These are phyloP conservation scores for Galago senegalensis DNA, from an alignment of 2,797 vertebrate species.

Conservation along the genomic window DNA sequence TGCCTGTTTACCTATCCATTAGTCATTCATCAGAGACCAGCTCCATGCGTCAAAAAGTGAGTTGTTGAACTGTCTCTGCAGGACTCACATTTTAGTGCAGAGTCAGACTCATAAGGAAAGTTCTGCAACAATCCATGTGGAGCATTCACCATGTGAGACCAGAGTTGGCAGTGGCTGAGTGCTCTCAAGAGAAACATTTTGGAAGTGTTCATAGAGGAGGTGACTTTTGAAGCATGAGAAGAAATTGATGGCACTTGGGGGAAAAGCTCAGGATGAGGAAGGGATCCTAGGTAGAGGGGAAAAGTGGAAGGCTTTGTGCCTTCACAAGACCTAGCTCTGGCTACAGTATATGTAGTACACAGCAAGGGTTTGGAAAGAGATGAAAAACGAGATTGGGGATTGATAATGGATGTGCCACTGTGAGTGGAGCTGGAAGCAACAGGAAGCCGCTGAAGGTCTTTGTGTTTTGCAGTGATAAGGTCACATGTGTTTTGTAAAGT, in stretches of 20 bases:
- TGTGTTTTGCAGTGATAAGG: background rate
- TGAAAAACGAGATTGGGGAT: background rate
- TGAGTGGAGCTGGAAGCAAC: background rate
- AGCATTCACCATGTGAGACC: background rate
- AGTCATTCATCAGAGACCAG: constrained; percentile 26
- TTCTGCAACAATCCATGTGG: background rate
- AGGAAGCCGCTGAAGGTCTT: background rate
- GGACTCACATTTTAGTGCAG: background rate
- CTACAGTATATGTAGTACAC: background rate
- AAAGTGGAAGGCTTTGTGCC: background rate
- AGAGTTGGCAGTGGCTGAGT: background rate
- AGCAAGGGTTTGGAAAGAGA: background rate
- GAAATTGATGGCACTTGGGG: background rate
- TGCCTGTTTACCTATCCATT: background rate
- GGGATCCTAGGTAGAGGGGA: background rate
- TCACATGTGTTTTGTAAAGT: constrained; percentile 3
- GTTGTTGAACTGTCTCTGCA: background rate
- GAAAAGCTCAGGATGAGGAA: background rate
- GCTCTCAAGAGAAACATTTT: background rate
- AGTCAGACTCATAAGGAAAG: background rate
- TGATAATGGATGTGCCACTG: background rate
- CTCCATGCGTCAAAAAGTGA: background rate
- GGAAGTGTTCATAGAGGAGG: background rate
- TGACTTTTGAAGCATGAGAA: constrained; percentile 29
- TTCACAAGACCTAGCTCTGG: background rate